phyloP scores from a whole-genome alignment of 92 coral and sea anemone species.

The Siderastrea siderea region DNA sequence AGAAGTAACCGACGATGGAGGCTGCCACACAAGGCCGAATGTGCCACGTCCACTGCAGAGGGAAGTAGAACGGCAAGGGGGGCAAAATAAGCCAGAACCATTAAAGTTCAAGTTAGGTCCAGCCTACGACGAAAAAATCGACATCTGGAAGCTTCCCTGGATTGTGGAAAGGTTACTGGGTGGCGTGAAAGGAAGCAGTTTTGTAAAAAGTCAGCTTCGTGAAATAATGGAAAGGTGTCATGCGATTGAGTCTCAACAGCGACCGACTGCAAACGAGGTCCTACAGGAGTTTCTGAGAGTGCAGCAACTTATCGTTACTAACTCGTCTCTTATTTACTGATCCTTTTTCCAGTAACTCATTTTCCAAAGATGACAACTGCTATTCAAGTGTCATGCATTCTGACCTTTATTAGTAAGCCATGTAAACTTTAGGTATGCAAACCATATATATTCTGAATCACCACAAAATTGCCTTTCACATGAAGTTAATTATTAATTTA shows the following conservation, averaged over 20 bases:
- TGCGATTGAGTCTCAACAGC: neutral
- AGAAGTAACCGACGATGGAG: neutral
- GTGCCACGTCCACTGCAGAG: neutral
- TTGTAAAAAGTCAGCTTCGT: constrained; percentile 6
- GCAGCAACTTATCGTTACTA: neutral
- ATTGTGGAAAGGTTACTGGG: constrained; percentile 1
- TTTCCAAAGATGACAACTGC: too few relatives aligned
- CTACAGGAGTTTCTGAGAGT: constrained; percentile 26
- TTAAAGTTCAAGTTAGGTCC: neutral
- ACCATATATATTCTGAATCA: too few relatives aligned
- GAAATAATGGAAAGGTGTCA: constrained; percentile 2
- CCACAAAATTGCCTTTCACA: too few relatives aligned
- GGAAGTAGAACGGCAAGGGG: neutral
- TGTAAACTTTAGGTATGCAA: too few relatives aligned
- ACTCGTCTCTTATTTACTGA: too few relatives aligned
- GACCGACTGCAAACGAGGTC: constrained; percentile 26
- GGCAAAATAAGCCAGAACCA: neutral
- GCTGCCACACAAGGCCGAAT: neutral
- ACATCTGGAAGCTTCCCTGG: constrained; percentile 27
- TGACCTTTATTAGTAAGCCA: too few relatives aligned
- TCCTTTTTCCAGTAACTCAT: too few relatives aligned
- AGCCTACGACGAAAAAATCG: constrained; percentile 8
- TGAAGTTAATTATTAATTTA: too few relatives aligned
- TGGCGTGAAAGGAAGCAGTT: constrained; percentile 3
- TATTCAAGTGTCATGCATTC: too few relatives aligned